Base-by-base conservation (phyloP, 2,888 invertebrate species). In the Arctia plantaginis region DNA sequence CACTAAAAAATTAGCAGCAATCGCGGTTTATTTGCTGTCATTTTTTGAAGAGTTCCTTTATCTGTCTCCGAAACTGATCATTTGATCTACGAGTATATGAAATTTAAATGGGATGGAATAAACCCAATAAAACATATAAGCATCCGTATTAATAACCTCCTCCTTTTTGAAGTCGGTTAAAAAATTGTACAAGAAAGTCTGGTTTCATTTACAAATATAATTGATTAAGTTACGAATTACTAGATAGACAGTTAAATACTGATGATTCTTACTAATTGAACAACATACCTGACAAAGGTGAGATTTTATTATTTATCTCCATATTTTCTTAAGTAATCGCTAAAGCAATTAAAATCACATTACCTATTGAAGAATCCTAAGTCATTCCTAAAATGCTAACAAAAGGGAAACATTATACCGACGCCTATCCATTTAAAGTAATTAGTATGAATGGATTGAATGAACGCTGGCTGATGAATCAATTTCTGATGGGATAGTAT, bases 291-390 rank as follows among this genome's bases (percentile, higher is more conserved):
- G 18, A 30, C 15, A 20, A 30, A 51, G 74, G 59, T 74, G 69
- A 78, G 65, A 77, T 77, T 77, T 74, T 76, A 79, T 74, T 69
- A 30, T 67, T 73, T 62, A 71, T 77, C 74, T 74, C 67, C 74
- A 79, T 80, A 82, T 77, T 85, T 85, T 81, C 81, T 86, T 84
- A 87, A 86, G 77, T 88, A 87, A 87, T 88, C 77, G 85, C 78
- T 75, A 74, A 77, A 77, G 87, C 86, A 87, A 91, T 91, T 91
- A 91, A 88, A 88, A 85, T 88, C 85, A 76, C 89, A 89, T 91
- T 90, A 89, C 73, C 80, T 69, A 84, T 84, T 85, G 79, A 79
- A 64, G 72, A 75, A 73, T 69, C 66, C 70, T 72, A 70, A 66
- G 76, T 72, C 74, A 80, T 82, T 80, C 80, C 80, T 74, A 78